Base-by-base conservation (phyloP, 2,888 invertebrate genomes). In the Altica lythri region DNA sequence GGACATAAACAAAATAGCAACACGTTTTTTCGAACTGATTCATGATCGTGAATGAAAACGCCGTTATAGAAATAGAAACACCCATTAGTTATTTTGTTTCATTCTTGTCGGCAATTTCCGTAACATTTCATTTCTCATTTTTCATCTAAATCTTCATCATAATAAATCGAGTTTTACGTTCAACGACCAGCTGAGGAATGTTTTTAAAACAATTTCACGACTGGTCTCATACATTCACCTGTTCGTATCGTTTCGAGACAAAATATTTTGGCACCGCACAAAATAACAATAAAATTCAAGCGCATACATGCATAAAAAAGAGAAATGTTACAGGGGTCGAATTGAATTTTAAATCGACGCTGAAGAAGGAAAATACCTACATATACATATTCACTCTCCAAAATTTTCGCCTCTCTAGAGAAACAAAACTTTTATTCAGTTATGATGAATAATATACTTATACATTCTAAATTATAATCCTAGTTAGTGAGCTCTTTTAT, bases 221-320 rank as follows among this genome's bases (percentile, higher is more conserved):
- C 43, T 46, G 44, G 43, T 29, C 48, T 40, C 38, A 34, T 38
- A 42, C 40, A 40, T 53, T 56, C 40, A 45, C 43, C 48, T 56
- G 52, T 48, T 37, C 51, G 44, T 43, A 32, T 54, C 47, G 44
- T 45, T 43, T 37, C 40, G 49, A 54, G 49, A 54, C 48, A 54
- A 52, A 57, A 57, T 54, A 60, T 57, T 60, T 60, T 57, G 57
- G 55, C 52, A 57, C 38, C 19, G 42, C 18, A 42, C 49, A 52
- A 52, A 45, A 40, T 14, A 18, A 40, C 37, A 54, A 42, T 27
- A 18, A 48, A 48, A 34, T 46, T 25, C 44, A 9, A 35, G 13
- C 22, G 42, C 34, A 37, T 45, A 46, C 37, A 30, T 38, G 29
- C 29, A 22, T 42, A 25, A 22, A 12, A 42, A 25, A 13, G 12